These are phyloP conservation scores for Drosophila aldrichi DNA, from an alignment of 2,888 invertebrate genomes.

Conservation along the genomic window DNA sequence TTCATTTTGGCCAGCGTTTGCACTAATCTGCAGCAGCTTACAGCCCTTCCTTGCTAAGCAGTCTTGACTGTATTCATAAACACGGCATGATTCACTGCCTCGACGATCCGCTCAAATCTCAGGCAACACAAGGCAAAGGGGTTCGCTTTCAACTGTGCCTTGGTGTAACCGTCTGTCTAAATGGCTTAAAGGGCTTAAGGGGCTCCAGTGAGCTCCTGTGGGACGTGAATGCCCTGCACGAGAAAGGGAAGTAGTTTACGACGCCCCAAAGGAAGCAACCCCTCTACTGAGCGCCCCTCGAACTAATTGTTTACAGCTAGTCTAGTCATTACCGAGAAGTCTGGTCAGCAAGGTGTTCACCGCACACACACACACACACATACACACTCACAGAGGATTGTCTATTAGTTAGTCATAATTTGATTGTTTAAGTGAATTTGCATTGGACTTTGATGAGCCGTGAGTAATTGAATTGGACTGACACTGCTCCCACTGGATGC, in stretches of 20 bases:
- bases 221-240: conserved; percentile 32
- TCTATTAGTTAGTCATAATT: conserved; percentile 14
- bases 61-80: conserved; percentile 51
- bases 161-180: conserved; percentile 27
- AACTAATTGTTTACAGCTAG: conserved; percentile 18
- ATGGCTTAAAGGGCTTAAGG: conserved; percentile 74
- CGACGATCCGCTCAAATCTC: conserved; percentile 24
- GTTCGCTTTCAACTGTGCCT: conserved; percentile 40
- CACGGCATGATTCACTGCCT: conserved; percentile 18
- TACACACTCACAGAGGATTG: conserved; percentile 8
- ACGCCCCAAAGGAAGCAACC: neutral
- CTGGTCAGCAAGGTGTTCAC: conserved; percentile 56
- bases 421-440: conserved; percentile 23
- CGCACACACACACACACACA: conserved; percentile 16
- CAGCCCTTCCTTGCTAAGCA: neutral
- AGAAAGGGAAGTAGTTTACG: conserved; percentile 22
- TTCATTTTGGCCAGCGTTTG: neutral
- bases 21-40: neutral
- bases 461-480: conserved; percentile 28
- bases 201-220: conserved; percentile 58
- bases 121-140: conserved; percentile 22
- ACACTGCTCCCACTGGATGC: conserved; percentile 13
- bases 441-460: conserved; percentile 20
- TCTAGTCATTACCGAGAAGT: conserved; percentile 34
- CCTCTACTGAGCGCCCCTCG: no score